Conservation (phyloP, 2,113 vertebrate species). For the Malurus elegans region DNA sequence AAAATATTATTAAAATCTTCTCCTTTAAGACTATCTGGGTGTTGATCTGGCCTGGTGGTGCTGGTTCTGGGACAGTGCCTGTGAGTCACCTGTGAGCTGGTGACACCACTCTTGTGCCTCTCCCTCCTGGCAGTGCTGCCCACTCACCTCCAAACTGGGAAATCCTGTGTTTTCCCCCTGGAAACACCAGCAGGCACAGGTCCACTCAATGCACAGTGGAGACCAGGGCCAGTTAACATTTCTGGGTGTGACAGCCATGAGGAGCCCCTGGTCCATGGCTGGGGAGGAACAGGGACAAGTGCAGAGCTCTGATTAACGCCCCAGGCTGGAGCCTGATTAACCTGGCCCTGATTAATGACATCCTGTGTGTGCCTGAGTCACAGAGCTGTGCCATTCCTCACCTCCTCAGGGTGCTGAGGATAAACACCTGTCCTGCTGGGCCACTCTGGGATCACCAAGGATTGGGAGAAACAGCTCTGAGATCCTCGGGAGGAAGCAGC, state of each 20-base stretch:
- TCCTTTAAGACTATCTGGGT: not conserved
- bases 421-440: not conserved
- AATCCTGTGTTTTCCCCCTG: fast-evolving
- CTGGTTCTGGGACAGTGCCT: not conserved
- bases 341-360: slow-evolving; percentile 17
- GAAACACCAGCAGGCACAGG: not conserved
- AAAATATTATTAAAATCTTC: not conserved
- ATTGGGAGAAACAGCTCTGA: not conserved
- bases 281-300: not conserved
- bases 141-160: not conserved
- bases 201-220: fast-evolving
- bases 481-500: slow-evolving; percentile 33
- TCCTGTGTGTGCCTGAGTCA: slow-evolving; percentile 20
- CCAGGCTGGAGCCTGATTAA: not conserved
- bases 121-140: not conserved
- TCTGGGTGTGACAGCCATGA: not conserved
- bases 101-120: not conserved
- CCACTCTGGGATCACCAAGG: not conserved
- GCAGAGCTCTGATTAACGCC: not conserved
- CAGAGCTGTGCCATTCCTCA: not conserved
- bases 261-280: not conserved
- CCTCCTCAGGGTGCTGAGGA: not conserved
- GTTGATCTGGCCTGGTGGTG: not conserved
- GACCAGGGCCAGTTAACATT: not conserved
- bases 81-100: not conserved